Percentiles rank a stretch among this genome's conserved stretches.
Conservation (phyloP, 2,113 vertebrate species). For the Gopherus evgoodei region DNA sequence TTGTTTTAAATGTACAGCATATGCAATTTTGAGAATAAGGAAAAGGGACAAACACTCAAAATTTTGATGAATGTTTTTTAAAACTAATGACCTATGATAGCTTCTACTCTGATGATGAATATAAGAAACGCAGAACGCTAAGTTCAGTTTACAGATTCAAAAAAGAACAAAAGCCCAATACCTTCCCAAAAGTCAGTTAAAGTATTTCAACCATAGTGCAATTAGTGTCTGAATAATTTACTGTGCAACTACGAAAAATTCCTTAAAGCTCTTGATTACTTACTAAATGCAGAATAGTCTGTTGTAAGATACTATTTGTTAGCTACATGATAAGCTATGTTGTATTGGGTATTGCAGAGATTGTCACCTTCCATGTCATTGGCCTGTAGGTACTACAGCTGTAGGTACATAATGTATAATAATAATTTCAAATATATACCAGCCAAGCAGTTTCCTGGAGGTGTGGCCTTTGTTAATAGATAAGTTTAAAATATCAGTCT, state of each 20-base stretch:
- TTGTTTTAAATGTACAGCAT: background rate
- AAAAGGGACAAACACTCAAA: background rate
- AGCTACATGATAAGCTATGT: background rate
- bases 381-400: conserved; percentile 27
- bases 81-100: background rate
- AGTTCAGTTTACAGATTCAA: background rate
- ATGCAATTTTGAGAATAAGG: background rate
- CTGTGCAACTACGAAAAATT: conserved; percentile 47
- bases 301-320: background rate
- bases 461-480: background rate
- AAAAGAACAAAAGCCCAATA: background rate
- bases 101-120: conserved; percentile 42
- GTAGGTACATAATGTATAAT: background rate
- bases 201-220: background rate
- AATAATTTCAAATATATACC: conserved; percentile 7
- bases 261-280: background rate
- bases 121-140: background rate
- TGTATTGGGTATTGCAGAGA: background rate
- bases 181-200: background rate
- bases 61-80: conserved; percentile 21
- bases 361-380: background rate
- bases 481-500: conserved; percentile 32
- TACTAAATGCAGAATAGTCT: background rate
- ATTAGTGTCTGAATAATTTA: background rate
- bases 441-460: conserved; percentile 23